Conservation (phyloP, 2,113 vertebrate species). For the Machaerirhynchus nigripectus region DNA sequence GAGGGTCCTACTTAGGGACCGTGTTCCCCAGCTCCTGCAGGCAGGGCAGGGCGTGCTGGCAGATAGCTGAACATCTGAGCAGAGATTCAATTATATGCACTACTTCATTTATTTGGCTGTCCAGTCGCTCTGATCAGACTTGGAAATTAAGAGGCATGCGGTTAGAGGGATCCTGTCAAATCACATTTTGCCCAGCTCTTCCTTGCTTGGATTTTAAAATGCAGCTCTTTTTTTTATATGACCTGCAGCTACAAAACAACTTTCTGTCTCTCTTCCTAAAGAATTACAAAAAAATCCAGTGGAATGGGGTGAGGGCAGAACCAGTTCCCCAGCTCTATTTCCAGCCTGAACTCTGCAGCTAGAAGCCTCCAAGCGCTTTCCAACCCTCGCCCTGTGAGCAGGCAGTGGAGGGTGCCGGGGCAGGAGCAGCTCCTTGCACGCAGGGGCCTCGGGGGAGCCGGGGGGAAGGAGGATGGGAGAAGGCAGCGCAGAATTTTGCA, state of each 20-base stretch:
- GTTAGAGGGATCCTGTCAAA: constrained; percentile 45
- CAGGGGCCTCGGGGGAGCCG: not conserved
- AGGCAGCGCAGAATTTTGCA: not conserved
- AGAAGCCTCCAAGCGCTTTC: not conserved
- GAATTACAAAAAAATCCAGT: not conserved
- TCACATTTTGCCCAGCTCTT: constrained; percentile 19
- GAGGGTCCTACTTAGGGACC: not conserved
- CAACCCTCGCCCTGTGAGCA: not conserved
- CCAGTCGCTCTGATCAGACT: constrained; percentile 44
- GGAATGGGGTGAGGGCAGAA: not conserved
- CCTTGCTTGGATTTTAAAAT: not conserved
- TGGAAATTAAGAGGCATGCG: constrained; percentile 49
- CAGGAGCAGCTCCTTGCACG: not conserved
- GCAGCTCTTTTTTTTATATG: constrained; percentile 27
- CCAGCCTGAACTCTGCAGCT: not conserved
- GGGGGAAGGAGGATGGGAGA: not conserved
- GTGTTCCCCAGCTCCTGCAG: not conserved
- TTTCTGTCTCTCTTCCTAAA: not conserved
- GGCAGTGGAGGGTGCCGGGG: not conserved
- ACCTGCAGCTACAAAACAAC: constrained; percentile 47
- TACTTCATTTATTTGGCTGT: constrained; percentile 45
- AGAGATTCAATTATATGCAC: constrained; percentile 44
- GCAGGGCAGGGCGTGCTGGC: not conserved
- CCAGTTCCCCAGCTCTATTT: not conserved
- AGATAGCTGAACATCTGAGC: not conserved